Evolutionary conservation across 2,888 invertebrate genomes (phyloP), one percentile per base, ranked within the genome.

Genomic region (Nysson spinosus): DNA sequence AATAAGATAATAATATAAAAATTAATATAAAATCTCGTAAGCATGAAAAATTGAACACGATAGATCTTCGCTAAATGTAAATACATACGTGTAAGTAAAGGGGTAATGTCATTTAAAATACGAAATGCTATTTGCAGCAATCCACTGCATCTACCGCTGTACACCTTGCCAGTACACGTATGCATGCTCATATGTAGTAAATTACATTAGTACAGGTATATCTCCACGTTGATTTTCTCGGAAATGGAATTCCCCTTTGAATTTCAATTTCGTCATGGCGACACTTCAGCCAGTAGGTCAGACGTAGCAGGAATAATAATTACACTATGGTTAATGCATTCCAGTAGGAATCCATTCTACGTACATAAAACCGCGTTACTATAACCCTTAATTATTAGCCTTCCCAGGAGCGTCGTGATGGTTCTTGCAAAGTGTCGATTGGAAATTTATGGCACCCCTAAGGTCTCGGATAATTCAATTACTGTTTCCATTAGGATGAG

Each of bases 311-410:
- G 50, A 52, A 77, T 78, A n/a, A n/a, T n/a, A 78, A 66, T 75
- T 72, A 49, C 47, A 43, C 70, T 77, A 37, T 57, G 56, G 57
- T 52, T 67, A 67, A 67, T 67, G 66, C 49, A 66, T 67, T 67
- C 66, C 30, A 54, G 22, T 58, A 67, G 67, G 69, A 75, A 72
- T 73, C 65, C 66, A 66, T 61, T 67, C 61, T 65, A 69, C 69
- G 72, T 79, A 70, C 72, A 73, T 81, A 81, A 80, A 79, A 71
- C 74, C 75, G 46, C 51, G 68, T 56, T 75, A 76, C 72, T 61
- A 75, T 77, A 68, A 75, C 76, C 69, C 69, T 70, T 75, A 77
- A n/a, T n/a, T 75, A 76, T 77, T 80, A 75, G 72, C 71, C 73
- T 56, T 75, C 73, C 75, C 77, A 49, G 42, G 68, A 62, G 70